These are phyloP conservation scores for Aplochiton taeniatus DNA, from an alignment of 2,797 vertebrate genomes.

Conservation along the genomic window DNA sequence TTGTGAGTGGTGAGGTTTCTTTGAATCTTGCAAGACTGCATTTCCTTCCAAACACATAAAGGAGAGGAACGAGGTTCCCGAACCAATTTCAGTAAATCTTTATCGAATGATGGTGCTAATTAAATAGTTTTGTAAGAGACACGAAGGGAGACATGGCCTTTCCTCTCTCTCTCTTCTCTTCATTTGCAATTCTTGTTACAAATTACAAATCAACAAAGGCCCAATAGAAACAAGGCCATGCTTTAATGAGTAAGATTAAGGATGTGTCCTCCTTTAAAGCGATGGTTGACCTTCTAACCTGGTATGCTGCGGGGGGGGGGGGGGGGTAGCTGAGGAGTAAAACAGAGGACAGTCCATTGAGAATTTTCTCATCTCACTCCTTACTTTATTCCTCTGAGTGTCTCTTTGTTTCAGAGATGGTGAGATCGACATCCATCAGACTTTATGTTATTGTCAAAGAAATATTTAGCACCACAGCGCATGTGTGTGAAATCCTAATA, in stretches of 20 bases:
- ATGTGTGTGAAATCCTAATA: slow-evolving; percentile 21
- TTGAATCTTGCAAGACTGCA: slow-evolving; percentile 36
- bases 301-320: slow-evolving; percentile 17
- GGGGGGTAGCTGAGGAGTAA: neutral
- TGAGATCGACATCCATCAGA: slow-evolving; percentile 55
- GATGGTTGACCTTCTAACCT: slow-evolving; percentile 36
- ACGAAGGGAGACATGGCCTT: slow-evolving; percentile 47
- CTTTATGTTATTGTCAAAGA: slow-evolving; percentile 67
- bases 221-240: slow-evolving; percentile 15
- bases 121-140: slow-evolving; percentile 47
- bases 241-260: slow-evolving; percentile 58
- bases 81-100: slow-evolving; percentile 56
- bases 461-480: slow-evolving; percentile 64
- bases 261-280: slow-evolving; percentile 33
- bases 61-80: slow-evolving; percentile 31
- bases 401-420: slow-evolving; percentile 32
- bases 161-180: slow-evolving; percentile 40
- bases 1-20: slow-evolving; percentile 28
- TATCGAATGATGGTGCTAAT: slow-evolving; percentile 66
- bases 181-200: slow-evolving; percentile 34
- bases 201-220: neutral
- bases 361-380: too few relatives aligned
- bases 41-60: slow-evolving; percentile 37
- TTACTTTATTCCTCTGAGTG: neutral
- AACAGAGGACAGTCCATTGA: too few relatives aligned